phyloP scores from a whole-genome alignment of 1,140 invertebrate genomes.

The Cydia fagiglandana region DNA sequence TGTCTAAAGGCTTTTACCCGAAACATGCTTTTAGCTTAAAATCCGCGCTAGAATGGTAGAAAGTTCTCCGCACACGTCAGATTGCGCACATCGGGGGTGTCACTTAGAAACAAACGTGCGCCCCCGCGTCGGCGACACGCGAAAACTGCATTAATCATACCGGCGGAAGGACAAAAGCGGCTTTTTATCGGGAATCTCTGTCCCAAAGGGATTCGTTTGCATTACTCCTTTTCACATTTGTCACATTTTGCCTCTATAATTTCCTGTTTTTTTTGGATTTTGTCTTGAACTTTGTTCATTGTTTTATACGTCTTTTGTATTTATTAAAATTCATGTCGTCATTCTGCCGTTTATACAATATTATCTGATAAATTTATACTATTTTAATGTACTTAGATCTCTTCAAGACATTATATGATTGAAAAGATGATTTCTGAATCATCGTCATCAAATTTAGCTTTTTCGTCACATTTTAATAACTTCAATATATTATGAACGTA shows the following conservation, averaged over 20 bases:
- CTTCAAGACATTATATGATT: no score
- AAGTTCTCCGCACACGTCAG: slow-evolving; percentile 23
- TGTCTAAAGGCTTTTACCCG: background rate
- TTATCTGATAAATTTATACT: background rate
- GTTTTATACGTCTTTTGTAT: background rate
- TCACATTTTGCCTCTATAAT: slow-evolving; percentile 31
- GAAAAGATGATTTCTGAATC: no score
- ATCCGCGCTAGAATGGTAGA: slow-evolving; percentile 4
- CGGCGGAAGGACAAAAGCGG: slow-evolving; percentile 50
- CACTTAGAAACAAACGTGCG: slow-evolving; percentile 33
- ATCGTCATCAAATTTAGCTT: no score
- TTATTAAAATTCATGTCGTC: no score
- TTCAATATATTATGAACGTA: no score
- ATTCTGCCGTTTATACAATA: background rate
- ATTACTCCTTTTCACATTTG: slow-evolving; percentile 49
- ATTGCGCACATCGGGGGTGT: slow-evolving; percentile 23
- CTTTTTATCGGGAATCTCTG: slow-evolving; percentile 51
- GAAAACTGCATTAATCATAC: slow-evolving; percentile 60
- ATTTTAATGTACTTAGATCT: no score
- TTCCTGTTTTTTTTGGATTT: slow-evolving; percentile 29
- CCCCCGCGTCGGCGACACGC: slow-evolving; percentile 45
- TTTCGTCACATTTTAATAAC: no score
- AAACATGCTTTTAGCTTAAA: slow-evolving; percentile 17
- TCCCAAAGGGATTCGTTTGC: slow-evolving; percentile 46
- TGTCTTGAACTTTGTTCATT: background rate